Percentiles rank a stretch among this genome's conserved stretches.
phyloP scores from a whole-genome alignment of 2,888 invertebrate species.

The Biston stratarius region DNA sequence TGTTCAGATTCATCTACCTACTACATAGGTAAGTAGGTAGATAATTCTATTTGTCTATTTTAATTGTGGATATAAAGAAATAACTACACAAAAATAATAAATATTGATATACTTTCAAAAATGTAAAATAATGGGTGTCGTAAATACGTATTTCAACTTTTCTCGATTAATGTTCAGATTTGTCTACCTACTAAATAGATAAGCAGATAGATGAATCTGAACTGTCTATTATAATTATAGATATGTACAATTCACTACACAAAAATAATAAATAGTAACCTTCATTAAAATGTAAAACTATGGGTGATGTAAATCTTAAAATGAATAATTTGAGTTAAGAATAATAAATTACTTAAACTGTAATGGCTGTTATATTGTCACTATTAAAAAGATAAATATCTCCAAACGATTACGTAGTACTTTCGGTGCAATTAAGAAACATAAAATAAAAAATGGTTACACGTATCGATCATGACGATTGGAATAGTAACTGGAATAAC shows the following conservation, averaged over 20 bases:
- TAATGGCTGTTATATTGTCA: conserved; percentile 46
- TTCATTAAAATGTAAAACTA: conserved; percentile 40
- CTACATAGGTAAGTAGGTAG: too few relatives aligned
- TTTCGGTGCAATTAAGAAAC: conserved; percentile 48
- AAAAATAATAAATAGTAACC: conserved; percentile 37
- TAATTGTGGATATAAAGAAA: conserved; percentile 33
- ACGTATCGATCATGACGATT: conserved; percentile 30
- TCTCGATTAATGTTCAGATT: too few relatives aligned
- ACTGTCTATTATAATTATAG: conserved; percentile 15
- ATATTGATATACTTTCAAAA: conserved; percentile 32
- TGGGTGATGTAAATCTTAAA: conserved; percentile 42
- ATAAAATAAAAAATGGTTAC: conserved; percentile 43
- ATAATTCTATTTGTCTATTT: neutral
- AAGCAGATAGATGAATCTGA: too few relatives aligned
- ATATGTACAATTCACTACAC: conserved; percentile 36
- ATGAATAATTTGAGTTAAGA: conserved; percentile 42
- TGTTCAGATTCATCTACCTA: neutral
- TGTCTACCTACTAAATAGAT: too few relatives aligned
- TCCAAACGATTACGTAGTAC: conserved; percentile 39
- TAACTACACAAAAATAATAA: conserved; percentile 39
- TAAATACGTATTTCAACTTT: conserved; percentile 12
- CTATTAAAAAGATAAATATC: conserved; percentile 50
- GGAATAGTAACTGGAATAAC: conserved; percentile 32
- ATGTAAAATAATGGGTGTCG: conserved; percentile 40
- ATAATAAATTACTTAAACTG: conserved; percentile 45